Evolutionary conservation across 2,113 vertebrate genomes (phyloP).

Genomic region (Sarotherodon lohbergeri): DNA sequence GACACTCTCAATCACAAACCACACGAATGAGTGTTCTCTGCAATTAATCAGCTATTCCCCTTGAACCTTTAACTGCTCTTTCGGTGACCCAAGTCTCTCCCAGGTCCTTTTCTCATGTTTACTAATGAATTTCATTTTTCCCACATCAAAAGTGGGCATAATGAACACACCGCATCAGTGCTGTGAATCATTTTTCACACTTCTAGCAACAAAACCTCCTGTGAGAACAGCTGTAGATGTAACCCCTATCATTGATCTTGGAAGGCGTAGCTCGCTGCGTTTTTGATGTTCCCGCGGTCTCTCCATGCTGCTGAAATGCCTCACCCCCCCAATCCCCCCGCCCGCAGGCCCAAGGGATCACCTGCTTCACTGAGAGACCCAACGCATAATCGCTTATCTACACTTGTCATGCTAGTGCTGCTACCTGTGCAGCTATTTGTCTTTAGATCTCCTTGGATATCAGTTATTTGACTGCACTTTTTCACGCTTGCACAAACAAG

Average conservation of each 20-base stretch:
- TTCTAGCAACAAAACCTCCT: conserved; percentile 31
- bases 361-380: conserved; percentile 38
- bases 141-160: conserved; percentile 22
- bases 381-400: conserved; percentile 62
- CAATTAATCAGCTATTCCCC: background rate
- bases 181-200: conserved; percentile 37
- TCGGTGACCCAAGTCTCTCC: conserved; percentile 2
- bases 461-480: background rate
- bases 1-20: background rate
- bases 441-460: conserved; percentile 29
- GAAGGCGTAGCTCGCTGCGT: conserved; percentile 14
- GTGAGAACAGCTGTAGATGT: conserved; percentile 39
- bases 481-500: background rate
- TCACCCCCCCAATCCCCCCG: background rate
- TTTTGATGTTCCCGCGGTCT: conserved; percentile 50
- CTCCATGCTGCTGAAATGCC: conserved; percentile 4
- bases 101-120: conserved; percentile 4
- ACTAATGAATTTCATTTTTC: background rate
- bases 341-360: conserved; percentile 41
- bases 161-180: conserved; percentile 20
- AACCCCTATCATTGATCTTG: conserved; percentile 54
- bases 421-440: conserved; percentile 36
- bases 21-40: background rate
- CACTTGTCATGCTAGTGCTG: conserved; percentile 24
- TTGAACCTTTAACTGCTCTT: background rate